Conservation (phyloP, 2,113 vertebrate species). For the Cryptotis parvus region DNA sequence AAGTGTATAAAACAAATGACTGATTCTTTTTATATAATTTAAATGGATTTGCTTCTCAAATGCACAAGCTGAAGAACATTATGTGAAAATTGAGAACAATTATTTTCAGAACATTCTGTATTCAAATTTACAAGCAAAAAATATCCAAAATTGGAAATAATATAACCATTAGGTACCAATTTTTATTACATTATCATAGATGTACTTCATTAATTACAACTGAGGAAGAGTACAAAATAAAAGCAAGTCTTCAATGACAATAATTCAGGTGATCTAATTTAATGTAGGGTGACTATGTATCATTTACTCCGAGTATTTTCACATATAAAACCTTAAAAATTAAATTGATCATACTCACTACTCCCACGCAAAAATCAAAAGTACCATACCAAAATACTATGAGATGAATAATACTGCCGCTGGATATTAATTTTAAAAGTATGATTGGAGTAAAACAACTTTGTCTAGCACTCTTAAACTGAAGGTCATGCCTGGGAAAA, state of each 20-base stretch:
- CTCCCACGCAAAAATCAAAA: slow-evolving; percentile 8
- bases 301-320: slow-evolving; percentile 26
- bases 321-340: slow-evolving; percentile 65
- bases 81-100: slow-evolving; percentile 22
- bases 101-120: slow-evolving; percentile 39
- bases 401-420: not conserved
- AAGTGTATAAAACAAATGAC: slow-evolving; percentile 58
- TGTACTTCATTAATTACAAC: not conserved
- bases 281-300: slow-evolving; percentile 8
- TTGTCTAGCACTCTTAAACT: not conserved
- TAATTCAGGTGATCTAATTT: slow-evolving; percentile 17
- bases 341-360: slow-evolving; percentile 6
- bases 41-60: slow-evolving; percentile 47
- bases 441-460: not conserved
- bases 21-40: slow-evolving; percentile 33
- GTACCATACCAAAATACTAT: slow-evolving; percentile 7
- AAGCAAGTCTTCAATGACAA: slow-evolving; percentile 8
- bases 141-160: slow-evolving; percentile 20
- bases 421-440: not conserved
- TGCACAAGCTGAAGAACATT: slow-evolving; percentile 48
- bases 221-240: slow-evolving; percentile 42
- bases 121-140: slow-evolving; percentile 38
- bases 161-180: slow-evolving; percentile 50
- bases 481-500: not conserved
- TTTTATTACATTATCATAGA: not conserved